A percentile compares a stretch with the other conserved stretches of the same genome.
Conservation (phyloP, 2,113 vertebrate species). For the Elachura formosa region DNA sequence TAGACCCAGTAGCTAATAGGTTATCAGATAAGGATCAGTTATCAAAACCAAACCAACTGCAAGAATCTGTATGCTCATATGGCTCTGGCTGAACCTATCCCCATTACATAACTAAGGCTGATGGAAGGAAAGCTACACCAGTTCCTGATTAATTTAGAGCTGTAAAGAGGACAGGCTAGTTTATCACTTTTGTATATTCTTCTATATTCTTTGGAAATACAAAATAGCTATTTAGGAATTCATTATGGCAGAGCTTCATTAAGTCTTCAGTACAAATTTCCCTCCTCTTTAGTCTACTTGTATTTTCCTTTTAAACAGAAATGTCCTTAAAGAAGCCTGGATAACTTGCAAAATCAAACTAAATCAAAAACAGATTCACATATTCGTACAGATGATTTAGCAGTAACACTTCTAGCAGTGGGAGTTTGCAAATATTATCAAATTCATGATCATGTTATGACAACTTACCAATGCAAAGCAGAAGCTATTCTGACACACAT, state of each 20-base stretch:
- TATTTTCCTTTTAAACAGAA: background rate
- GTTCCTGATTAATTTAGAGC: background rate
- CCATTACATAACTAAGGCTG: background rate
- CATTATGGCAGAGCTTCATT: background rate
- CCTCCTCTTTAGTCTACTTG: background rate
- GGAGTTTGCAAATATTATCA: conserved; percentile 27
- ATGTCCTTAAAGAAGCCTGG: background rate
- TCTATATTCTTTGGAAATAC: background rate
- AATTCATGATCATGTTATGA: conserved; percentile 10
- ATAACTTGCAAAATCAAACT: background rate
- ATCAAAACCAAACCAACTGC: background rate
- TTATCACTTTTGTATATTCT: background rate
- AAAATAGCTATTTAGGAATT: background rate
- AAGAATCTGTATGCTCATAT: background rate
- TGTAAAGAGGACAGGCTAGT: background rate
- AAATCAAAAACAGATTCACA: conserved; percentile 24
- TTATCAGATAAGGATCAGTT: background rate
- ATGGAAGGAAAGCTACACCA: background rate
- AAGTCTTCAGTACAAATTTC: background rate
- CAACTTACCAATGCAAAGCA: background rate
- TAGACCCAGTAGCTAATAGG: background rate
- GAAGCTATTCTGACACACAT: background rate
- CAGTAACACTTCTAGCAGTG: background rate
- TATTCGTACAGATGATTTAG: background rate
- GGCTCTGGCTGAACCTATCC: background rate